Percentiles rank a stretch among this genome's conserved stretches.
Conservation (phyloP, 1,140 invertebrate genomes). For the Drosophila sturtevanti region DNA sequence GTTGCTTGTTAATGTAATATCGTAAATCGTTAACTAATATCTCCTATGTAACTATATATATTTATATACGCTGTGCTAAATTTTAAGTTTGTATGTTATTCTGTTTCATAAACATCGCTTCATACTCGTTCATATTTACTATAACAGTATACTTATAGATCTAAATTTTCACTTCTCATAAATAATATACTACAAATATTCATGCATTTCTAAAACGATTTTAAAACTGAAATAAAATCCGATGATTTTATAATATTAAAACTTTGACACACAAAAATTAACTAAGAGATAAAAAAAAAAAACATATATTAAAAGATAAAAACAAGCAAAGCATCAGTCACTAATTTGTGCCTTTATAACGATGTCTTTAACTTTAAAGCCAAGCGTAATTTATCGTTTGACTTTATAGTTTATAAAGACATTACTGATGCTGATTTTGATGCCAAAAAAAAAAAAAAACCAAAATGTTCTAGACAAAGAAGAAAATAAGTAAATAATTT, state of each 20-base stretch:
- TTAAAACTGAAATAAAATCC: conserved; percentile 74
- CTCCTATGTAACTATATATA: conserved; percentile 33
- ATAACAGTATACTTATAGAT: conserved; percentile 32
- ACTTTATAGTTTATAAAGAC: conserved; percentile 45
- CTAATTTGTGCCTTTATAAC: neutral
- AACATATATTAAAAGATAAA: conserved; percentile 18
- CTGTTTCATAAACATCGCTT: conserved; percentile 32
- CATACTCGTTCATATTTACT: conserved; percentile 27
- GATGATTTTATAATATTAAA: conserved; percentile 83
- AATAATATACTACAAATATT: conserved; percentile 63
- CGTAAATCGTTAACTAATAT: conserved; percentile 38
- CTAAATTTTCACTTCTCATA: conserved; percentile 46
- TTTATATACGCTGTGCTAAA: conserved; percentile 10
- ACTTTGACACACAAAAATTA: conserved; percentile 76
- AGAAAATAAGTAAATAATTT: conserved; percentile 39
- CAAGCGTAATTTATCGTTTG: conserved; percentile 26
- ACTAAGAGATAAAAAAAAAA: conserved; percentile 31
- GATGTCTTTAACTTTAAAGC: conserved; percentile 57
- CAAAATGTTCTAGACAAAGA: conserved; percentile 48
- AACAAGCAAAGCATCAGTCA: conserved; percentile 31
- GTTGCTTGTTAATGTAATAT: conserved; percentile 40
- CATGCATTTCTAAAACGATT: conserved; percentile 80
- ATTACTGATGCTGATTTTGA: conserved; percentile 41
- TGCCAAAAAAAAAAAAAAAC: conserved; percentile 15
- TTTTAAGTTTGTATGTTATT: conserved; percentile 60